phyloP scores from a whole-genome alignment of 2,888 invertebrate species.

The Leptinotarsa haldemani region DNA sequence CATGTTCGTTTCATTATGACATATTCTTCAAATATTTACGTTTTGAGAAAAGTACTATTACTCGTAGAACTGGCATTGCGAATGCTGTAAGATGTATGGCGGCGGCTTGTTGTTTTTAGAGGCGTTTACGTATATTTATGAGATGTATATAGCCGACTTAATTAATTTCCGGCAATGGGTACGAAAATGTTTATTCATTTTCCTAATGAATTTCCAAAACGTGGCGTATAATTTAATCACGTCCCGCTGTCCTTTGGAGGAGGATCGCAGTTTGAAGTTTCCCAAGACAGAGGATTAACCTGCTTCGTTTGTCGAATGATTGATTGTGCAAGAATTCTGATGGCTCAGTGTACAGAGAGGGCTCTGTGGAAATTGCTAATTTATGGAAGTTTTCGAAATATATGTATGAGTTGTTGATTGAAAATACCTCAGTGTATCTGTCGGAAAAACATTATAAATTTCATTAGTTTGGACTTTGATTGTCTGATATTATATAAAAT shows the following conservation, averaged over 20 bases:
- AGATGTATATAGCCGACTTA: constrained; percentile 41
- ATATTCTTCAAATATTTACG: constrained; percentile 1
- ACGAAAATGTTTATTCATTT: constrained; percentile 49
- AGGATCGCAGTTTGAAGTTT: neutral
- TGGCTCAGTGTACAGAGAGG: neutral
- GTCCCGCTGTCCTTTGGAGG: neutral
- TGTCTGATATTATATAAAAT: no score
- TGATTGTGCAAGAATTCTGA: neutral
- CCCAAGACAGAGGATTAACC: neutral
- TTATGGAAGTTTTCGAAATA: no score
- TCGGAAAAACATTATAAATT: no score
- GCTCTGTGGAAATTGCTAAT: neutral
- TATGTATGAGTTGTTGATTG: no score
- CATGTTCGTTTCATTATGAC: constrained; percentile 4
- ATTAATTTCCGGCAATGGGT: constrained; percentile 49
- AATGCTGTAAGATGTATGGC: constrained; percentile 35
- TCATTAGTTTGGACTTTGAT: no score
- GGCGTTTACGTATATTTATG: constrained; percentile 45
- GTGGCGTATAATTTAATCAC: constrained; percentile 35
- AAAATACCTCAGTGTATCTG: no score
- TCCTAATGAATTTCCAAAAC: constrained; percentile 43
- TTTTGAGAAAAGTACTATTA: neutral
- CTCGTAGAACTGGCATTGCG: neutral
- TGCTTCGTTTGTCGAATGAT: neutral
- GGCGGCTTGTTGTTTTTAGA: constrained; percentile 44